Conservation (phyloP, 2,888 invertebrate species). For the Hirtodrosophila duncani region DNA sequence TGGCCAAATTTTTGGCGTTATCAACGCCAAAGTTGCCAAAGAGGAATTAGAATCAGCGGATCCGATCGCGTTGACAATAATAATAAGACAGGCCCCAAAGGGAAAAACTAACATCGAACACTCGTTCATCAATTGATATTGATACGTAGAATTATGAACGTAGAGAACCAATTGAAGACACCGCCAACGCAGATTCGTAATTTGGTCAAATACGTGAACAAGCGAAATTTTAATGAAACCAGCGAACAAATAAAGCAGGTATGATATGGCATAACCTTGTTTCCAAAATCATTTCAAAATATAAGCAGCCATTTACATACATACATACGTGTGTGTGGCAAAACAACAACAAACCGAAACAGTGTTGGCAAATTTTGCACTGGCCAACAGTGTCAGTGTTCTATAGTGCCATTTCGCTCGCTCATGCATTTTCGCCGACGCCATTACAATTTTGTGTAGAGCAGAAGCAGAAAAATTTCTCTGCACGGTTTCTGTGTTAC, state of each 20-base stretch:
- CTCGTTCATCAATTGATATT: conserved; percentile 38
- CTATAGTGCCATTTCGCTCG: conserved; percentile 62
- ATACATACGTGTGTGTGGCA: neutral
- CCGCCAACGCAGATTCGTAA: conserved; percentile 99
- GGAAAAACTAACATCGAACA: conserved; percentile 35
- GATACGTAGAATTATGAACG: conserved; percentile 94
- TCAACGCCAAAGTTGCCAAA: conserved; percentile 48
- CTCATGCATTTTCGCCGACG: conserved; percentile 77
- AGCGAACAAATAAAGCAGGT: conserved; percentile 93
- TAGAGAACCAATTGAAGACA: conserved; percentile 99
- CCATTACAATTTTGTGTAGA: conserved; percentile 74
- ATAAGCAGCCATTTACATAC: conserved; percentile 2
- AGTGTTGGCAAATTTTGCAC: conserved; percentile 52
- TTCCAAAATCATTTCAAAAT: conserved; percentile 34
- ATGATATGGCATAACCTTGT: conserved; percentile 77
- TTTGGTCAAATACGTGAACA: conserved; percentile 96
- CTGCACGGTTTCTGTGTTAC: conserved; percentile 56
- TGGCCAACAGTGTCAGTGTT: conserved; percentile 20
- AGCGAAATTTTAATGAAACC: conserved; percentile 96
- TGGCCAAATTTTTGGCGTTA: conserved; percentile 42
- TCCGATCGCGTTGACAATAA: neutral
- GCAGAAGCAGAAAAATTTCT: conserved; percentile 72
- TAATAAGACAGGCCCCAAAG: conserved; percentile 8
- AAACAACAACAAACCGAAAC: conserved; percentile 29
- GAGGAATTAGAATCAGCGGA: too few relatives aligned